Evolutionary conservation across 2,113 vertebrate genomes (phyloP).

Genomic region (Poecile atricapillus): DNA sequence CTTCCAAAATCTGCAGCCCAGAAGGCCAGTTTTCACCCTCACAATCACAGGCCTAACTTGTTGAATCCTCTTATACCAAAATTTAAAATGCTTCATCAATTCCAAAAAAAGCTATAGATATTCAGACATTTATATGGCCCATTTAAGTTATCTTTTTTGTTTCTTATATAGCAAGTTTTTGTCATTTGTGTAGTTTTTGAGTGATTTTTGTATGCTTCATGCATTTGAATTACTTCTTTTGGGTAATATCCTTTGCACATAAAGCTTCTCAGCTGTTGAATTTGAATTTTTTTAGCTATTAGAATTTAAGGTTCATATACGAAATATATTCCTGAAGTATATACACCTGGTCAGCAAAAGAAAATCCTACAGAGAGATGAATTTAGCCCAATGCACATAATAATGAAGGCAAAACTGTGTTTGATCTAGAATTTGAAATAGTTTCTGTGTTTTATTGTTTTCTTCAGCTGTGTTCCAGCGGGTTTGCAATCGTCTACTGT

Average conservation of each 20-base stretch:
- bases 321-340: not conserved
- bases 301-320: not conserved
- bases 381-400: not conserved
- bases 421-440: not conserved
- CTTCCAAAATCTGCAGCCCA: not conserved
- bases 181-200: not conserved
- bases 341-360: not conserved
- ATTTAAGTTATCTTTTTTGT: constrained; percentile 3
- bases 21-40: not conserved
- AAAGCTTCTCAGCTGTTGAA: not conserved
- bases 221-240: not conserved
- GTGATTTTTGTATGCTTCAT: not conserved
- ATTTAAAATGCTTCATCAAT: not conserved
- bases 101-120: not conserved
- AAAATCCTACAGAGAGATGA: not conserved
- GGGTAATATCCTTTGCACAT: not conserved
- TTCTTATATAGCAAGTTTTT: not conserved
- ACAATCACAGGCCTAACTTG: not conserved
- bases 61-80: not conserved
- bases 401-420: not conserved
- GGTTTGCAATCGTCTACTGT: not conserved
- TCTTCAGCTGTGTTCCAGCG: not conserved
- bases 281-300: not conserved
- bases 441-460: not conserved
- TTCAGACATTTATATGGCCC: not conserved